Conservation (phyloP, 1,140 invertebrate species). For the Venturia canescens region DNA sequence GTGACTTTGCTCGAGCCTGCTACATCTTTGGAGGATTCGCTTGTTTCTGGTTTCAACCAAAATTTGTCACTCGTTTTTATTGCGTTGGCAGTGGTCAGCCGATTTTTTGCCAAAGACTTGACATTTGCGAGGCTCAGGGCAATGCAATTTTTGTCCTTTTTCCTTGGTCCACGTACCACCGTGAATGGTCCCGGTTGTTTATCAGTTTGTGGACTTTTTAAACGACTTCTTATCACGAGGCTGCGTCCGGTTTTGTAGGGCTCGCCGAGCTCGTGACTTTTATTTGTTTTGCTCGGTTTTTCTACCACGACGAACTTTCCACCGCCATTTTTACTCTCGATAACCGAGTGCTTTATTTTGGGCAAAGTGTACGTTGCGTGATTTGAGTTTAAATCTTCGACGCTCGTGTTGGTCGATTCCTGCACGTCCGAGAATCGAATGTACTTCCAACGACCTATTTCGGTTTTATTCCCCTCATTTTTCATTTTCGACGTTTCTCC, state of each 20-base stretch:
- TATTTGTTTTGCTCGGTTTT: slow-evolving; percentile 12
- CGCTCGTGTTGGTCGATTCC: slow-evolving; percentile 7
- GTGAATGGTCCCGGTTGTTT: slow-evolving; percentile 41
- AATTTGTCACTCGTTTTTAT: slow-evolving; percentile 52
- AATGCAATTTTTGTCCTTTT: slow-evolving; percentile 44
- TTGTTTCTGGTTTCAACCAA: slow-evolving; percentile 35
- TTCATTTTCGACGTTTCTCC: not conserved
- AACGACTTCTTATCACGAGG: slow-evolving; percentile 59
- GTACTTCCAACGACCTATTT: slow-evolving; percentile 32
- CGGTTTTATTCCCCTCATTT: not conserved
- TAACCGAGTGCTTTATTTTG: slow-evolving; percentile 56
- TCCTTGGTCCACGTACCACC: slow-evolving; percentile 34
- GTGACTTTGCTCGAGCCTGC: too few species aligned
- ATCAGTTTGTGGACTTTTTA: slow-evolving; percentile 51
- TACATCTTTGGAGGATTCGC: not conserved
- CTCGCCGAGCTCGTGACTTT: slow-evolving; percentile 22
- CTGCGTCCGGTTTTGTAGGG: slow-evolving; percentile 53
- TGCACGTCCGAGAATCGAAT: slow-evolving; percentile 28
- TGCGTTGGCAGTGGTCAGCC: not conserved
- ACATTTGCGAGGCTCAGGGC: slow-evolving; percentile 18
- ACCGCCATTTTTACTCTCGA: slow-evolving; percentile 46
- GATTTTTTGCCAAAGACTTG: slow-evolving; percentile 41
- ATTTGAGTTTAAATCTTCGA: not conserved
- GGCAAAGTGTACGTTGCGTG: slow-evolving; percentile 32
- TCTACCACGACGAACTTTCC: slow-evolving; percentile 51